A percentile compares a stretch with the other conserved stretches of the same genome.
phyloP scores from a whole-genome alignment of 2,888 invertebrate species.

The Leucophenga montana region DNA sequence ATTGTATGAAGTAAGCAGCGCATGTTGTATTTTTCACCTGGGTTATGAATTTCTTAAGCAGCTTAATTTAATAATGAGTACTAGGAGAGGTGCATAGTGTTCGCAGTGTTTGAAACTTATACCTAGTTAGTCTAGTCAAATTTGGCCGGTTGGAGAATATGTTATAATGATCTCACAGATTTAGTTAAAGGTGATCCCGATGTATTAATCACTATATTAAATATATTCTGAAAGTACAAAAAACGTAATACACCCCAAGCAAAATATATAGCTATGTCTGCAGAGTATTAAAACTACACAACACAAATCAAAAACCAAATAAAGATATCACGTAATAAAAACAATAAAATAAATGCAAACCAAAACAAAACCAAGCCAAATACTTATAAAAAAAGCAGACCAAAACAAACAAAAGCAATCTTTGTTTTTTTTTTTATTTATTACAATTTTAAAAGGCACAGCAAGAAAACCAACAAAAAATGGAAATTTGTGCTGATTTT shows the following conservation, averaged over 20 bases:
- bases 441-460: constrained; percentile 40
- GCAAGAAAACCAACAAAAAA: constrained; percentile 32
- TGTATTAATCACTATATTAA: too few species aligned
- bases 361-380: constrained; percentile 41
- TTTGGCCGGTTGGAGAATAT: too few species aligned
- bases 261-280: not conserved
- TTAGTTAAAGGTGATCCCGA: not conserved
- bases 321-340: constrained; percentile 62
- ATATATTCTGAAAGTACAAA: not conserved
- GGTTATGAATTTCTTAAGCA: too few species aligned
- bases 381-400: constrained; percentile 44
- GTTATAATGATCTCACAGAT: too few species aligned
- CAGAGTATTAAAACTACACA: constrained; percentile 29
- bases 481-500: constrained; percentile 46
- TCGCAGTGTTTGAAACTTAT: too few species aligned
- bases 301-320: constrained; percentile 49
- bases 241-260: constrained; percentile 28
- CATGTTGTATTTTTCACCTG: too few species aligned
- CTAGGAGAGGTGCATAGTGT: too few species aligned
- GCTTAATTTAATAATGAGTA: too few species aligned
- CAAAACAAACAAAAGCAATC: constrained; percentile 42
- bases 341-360: constrained; percentile 34
- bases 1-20: too few species aligned
- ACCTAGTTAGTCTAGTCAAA: too few species aligned
- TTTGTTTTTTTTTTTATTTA: not conserved